Evolutionary conservation across 2,888 invertebrate genomes (phyloP).

Genomic region (Caenorhabditis sp.): DNA sequence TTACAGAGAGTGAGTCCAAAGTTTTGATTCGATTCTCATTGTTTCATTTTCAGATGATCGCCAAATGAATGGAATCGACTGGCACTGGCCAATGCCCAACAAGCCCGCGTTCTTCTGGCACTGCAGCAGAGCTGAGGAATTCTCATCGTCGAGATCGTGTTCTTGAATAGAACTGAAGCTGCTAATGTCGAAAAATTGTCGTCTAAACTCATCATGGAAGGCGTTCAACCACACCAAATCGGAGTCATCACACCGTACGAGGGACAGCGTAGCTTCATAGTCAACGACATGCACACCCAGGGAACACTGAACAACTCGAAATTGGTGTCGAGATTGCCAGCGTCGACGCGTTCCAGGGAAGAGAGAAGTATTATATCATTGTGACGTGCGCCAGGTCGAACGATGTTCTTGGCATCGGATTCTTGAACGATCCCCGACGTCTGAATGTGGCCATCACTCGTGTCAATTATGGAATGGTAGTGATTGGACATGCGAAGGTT

Average conservation of each 20-base stretch:
- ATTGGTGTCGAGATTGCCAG: constrained; percentile 98
- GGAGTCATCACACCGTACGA: constrained; percentile 98
- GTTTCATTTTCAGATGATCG: constrained; percentile 88
- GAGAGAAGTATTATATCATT: constrained; percentile 99
- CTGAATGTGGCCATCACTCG: constrained; percentile 98
- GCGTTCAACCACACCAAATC: constrained; percentile 97
- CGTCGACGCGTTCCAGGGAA: constrained; percentile 91
- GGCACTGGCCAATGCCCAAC: constrained; percentile 97
- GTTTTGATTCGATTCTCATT: no score
- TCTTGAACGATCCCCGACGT: constrained; percentile 96
- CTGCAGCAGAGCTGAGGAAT: constrained; percentile 96
- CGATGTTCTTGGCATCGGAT: constrained; percentile 98
- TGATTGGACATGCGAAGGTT: constrained; percentile 99
- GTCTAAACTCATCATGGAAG: constrained; percentile 88
- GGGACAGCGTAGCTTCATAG: constrained; percentile 90
- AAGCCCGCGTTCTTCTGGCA: constrained; percentile 99
- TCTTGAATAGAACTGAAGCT: constrained; percentile 97
- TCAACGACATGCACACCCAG: constrained; percentile 98
- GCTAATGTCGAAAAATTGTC: constrained; percentile 98
- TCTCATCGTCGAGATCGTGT: constrained; percentile 98
- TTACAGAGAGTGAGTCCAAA: constrained; percentile 90
- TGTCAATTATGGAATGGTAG: constrained; percentile 90
- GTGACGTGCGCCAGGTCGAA: constrained; percentile 99
- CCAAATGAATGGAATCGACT: constrained; percentile 92
- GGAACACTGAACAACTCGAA: constrained; percentile 97